Conservation (phyloP, 1,140 invertebrate genomes). For the Coboldia fuscipes region DNA sequence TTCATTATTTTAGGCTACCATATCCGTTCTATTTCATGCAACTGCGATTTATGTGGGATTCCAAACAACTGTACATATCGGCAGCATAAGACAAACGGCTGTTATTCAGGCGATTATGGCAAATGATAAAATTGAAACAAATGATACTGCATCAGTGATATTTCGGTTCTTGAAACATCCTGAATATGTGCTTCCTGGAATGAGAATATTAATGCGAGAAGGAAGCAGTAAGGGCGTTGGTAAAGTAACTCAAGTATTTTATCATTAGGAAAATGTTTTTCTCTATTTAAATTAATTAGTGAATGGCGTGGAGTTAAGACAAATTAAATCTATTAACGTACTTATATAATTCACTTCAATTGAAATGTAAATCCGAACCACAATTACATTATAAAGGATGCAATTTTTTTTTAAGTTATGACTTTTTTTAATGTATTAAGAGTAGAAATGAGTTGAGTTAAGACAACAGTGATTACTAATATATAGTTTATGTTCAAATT, state of each 20-base stretch:
- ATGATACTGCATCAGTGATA: conserved; percentile 65
- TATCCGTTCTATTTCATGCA: conserved; percentile 63
- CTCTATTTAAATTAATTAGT: too few species aligned
- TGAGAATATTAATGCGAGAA: conserved; percentile 70
- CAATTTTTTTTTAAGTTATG: too few species aligned
- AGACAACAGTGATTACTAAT: too few species aligned
- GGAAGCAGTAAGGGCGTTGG: conserved; percentile 80
- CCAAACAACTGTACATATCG: conserved; percentile 86
- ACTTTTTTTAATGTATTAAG: too few species aligned
- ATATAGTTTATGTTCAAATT: too few species aligned
- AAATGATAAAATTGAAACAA: conserved; percentile 32
- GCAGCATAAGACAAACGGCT: conserved; percentile 85
- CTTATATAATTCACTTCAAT: too few species aligned
- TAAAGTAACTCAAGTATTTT: conserved; percentile 69
- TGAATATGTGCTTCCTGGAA: conserved; percentile 77
- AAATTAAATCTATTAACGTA: too few species aligned
- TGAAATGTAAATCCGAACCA: too few species aligned
- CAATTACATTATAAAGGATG: too few species aligned
- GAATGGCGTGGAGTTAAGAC: too few species aligned
- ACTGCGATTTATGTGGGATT: conserved; percentile 64
- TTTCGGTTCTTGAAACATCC: conserved; percentile 79
- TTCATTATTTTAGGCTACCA: conserved; percentile 44
- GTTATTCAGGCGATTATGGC: conserved; percentile 40
- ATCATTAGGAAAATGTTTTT: too few species aligned
- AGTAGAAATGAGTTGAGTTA: too few species aligned